phyloP scores from a whole-genome alignment of 2,888 invertebrate species.

The Miltochrista miniata region DNA sequence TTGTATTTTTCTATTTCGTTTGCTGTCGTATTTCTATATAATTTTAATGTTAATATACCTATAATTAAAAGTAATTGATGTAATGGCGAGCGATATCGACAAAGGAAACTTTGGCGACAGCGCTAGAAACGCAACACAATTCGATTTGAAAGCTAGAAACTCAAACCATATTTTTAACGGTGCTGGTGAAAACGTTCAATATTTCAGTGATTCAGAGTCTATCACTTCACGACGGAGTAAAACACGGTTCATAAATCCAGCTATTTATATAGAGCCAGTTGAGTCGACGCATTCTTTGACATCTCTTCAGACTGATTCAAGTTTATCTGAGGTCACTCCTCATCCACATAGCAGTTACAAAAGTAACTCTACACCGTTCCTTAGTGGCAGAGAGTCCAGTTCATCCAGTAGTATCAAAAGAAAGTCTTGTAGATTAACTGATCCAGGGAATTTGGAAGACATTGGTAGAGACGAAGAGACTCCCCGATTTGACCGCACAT shows the following conservation, averaged over 20 bases:
- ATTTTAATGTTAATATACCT: slow-evolving; percentile 29
- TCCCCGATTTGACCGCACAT: slow-evolving; percentile 61
- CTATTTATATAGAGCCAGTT: slow-evolving; percentile 83
- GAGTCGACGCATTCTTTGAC: slow-evolving; percentile 70
- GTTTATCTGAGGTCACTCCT: slow-evolving; percentile 66
- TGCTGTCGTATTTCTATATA: slow-evolving; percentile 26
- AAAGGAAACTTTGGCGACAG: slow-evolving; percentile 71
- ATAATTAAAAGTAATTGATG: slow-evolving; percentile 34
- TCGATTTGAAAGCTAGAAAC: slow-evolving; percentile 45
- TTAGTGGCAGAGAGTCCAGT: slow-evolving; percentile 66
- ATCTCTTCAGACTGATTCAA: slow-evolving; percentile 64
- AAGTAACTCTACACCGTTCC: slow-evolving; percentile 72
- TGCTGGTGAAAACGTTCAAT: slow-evolving; percentile 72
- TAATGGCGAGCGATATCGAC: slow-evolving; percentile 66
- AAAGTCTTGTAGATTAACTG: slow-evolving; percentile 64
- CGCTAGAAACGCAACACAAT: slow-evolving; percentile 49
- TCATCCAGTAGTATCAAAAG: slow-evolving; percentile 67
- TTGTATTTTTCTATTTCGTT: slow-evolving; percentile 45
- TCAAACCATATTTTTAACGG: slow-evolving; percentile 74
- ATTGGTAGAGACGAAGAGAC: slow-evolving; percentile 52
- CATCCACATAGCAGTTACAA: slow-evolving; percentile 73
- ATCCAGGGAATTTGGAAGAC: slow-evolving; percentile 25
- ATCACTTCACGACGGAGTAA: slow-evolving; percentile 65
- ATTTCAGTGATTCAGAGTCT: slow-evolving; percentile 74
- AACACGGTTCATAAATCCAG: slow-evolving; percentile 84